Evolutionary conservation across 2,888 invertebrate genomes (phyloP).

Genomic region (Tenthredo notha): DNA sequence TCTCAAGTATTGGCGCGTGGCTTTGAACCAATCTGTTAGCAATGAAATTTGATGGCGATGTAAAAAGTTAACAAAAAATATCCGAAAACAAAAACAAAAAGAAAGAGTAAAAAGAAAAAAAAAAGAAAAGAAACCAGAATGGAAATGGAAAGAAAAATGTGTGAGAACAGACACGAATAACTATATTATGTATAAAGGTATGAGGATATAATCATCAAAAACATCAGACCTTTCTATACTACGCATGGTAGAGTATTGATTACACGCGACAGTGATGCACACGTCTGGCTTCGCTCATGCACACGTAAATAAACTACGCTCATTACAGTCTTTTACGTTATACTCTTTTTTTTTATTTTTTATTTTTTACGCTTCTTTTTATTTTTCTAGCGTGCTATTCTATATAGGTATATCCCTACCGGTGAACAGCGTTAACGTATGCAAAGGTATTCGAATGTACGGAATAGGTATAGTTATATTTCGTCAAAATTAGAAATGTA

Average conservation of each 20-base stretch:
- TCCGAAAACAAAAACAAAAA: background rate
- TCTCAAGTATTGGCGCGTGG: background rate
- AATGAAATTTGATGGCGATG: background rate
- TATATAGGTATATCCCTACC: background rate
- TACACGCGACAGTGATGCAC: conserved; percentile 58
- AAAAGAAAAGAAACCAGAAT: background rate
- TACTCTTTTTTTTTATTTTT: background rate
- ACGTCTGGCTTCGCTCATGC: conserved; percentile 58
- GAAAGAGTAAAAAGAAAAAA: background rate
- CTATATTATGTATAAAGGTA: background rate
- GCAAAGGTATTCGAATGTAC: background rate
- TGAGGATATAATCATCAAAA: conserved; percentile 36
- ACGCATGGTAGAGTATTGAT: conserved; percentile 57
- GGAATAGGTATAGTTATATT: background rate
- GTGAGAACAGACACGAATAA: background rate
- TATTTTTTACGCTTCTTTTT: background rate
- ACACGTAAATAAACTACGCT: conserved; percentile 53
- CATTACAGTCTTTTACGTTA: conserved; percentile 41
- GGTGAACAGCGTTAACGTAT: background rate
- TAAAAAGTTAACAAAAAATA: background rate
- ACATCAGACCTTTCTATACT: background rate
- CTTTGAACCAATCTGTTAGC: background rate
- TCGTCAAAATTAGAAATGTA: background rate
- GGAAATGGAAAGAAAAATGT: conserved; percentile 49
- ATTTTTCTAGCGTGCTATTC: background rate